phyloP scores from a whole-genome alignment of 2,113 vertebrate species.

The Atrichornis clamosus region DNA sequence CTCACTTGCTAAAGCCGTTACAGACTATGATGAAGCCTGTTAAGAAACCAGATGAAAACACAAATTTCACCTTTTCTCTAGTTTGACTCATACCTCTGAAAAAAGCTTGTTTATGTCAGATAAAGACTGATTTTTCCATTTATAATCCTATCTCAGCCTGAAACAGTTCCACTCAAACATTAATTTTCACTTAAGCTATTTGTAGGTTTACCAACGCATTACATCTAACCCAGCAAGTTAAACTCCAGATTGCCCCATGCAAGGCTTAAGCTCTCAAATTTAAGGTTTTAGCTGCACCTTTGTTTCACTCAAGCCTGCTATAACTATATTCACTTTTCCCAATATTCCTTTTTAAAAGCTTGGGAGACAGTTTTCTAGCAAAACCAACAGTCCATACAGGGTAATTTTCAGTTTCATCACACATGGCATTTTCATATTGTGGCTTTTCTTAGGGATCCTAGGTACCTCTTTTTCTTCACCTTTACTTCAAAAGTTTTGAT shows the following conservation, averaged over 20 bases:
- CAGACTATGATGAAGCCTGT: background rate
- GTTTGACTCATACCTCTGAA: background rate
- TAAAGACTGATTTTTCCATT: background rate
- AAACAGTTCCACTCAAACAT: background rate
- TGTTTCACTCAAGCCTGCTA: background rate
- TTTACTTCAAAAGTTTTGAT: background rate
- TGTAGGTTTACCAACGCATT: background rate
- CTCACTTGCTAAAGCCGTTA: background rate
- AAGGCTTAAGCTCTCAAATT: background rate
- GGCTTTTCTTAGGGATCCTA: background rate
- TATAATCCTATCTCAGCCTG: background rate
- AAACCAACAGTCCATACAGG: rapidly evolving
- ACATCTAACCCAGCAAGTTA: background rate
- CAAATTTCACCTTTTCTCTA: background rate
- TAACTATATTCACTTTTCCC: background rate
- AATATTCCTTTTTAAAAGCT: background rate
- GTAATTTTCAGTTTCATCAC: background rate
- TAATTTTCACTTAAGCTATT: background rate
- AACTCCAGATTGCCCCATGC: background rate
- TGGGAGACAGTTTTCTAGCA: background rate
- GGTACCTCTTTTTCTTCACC: background rate
- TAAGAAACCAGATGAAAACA: background rate
- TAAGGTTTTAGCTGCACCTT: background rate
- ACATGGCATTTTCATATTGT: background rate
- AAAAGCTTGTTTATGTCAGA: background rate